phyloP scores from a whole-genome alignment of 2,797 vertebrate species.

The Jordanella pulchra region DNA sequence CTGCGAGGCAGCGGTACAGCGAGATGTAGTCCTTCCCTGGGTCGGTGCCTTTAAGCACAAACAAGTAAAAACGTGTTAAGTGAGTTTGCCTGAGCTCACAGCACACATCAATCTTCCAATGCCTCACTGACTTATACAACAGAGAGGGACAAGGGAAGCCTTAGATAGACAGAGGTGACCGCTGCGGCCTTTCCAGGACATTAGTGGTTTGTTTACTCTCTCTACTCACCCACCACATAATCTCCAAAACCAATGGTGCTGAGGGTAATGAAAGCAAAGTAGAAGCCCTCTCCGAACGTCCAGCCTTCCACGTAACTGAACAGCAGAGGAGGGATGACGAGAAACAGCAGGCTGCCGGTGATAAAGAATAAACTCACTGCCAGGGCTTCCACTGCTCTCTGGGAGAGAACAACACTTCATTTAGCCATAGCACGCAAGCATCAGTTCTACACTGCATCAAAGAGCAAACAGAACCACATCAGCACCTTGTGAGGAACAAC shows the following conservation, averaged over 20 bases:
- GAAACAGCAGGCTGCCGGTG: conserved; percentile 84
- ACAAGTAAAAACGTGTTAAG: conserved; percentile 8
- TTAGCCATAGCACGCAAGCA: not conserved
- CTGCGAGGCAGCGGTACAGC: conserved; percentile 79
- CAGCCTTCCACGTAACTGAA: conserved; percentile 93
- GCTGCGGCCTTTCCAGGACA: conserved; percentile 4
- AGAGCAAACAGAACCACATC: conserved; percentile 16
- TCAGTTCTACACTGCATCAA: not conserved
- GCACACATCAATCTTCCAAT: not conserved
- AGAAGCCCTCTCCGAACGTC: conserved; percentile 92
- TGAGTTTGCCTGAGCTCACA: not conserved
- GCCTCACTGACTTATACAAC: not conserved
- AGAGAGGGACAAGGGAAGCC: not conserved
- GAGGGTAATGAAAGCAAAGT: conserved; percentile 93
- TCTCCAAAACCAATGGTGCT: conserved; percentile 95
- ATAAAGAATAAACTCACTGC: conserved; percentile 82
- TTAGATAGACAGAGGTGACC: not conserved
- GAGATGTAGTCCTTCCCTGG: conserved; percentile 78
- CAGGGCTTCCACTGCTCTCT: conserved; percentile 82
- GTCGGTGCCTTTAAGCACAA: conserved; percentile 66
- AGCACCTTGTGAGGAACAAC: conserved; percentile 72
- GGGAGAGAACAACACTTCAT: not conserved
- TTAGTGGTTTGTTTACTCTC: conserved; percentile 32
- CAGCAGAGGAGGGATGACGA: conserved; percentile 87
- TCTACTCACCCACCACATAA: conserved; percentile 87